Conservation (phyloP, 2,113 vertebrate species). For the Puma concolor region DNA sequence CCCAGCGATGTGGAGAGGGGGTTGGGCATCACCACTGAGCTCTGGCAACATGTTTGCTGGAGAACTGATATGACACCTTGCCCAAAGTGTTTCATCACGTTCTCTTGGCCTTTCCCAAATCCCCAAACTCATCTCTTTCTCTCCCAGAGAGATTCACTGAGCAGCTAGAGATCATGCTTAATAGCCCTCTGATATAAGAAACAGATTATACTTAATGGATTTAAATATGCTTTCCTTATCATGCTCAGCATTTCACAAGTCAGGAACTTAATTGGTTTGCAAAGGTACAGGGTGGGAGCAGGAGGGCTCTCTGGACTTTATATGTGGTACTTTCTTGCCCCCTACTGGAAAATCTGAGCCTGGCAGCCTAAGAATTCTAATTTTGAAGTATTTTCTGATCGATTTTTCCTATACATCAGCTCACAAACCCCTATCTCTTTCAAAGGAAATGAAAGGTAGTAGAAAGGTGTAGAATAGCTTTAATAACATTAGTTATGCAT, state of each 20-base stretch:
- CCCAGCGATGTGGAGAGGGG: neutral
- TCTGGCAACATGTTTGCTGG: neutral
- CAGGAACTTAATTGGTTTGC: conserved; percentile 69
- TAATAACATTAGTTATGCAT: conserved; percentile 30
- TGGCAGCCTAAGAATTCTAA: conserved; percentile 45
- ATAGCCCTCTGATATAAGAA: conserved; percentile 81
- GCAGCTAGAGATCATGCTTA: conserved; percentile 80
- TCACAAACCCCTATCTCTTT: neutral
- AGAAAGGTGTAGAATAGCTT: conserved; percentile 21
- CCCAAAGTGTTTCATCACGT: neutral
- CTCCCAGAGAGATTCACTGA: conserved; percentile 72
- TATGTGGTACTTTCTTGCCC: conserved; percentile 87
- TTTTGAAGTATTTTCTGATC: conserved; percentile 58
- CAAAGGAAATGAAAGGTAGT: conserved; percentile 17
- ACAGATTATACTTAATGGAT: conserved; percentile 79
- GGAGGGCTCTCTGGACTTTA: conserved; percentile 59
- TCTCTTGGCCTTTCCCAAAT: conserved; percentile 67
- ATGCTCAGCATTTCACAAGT: conserved; percentile 76
- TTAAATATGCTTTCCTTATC: conserved; percentile 74
- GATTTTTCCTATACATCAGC: neutral
- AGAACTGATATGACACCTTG: neutral
- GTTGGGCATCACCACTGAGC: neutral
- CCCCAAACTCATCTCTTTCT: conserved; percentile 52
- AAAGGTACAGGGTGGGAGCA: conserved; percentile 41
- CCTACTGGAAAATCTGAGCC: conserved; percentile 84